These are phyloP conservation scores for Blastobasis lacticolella DNA, from an alignment of 2,888 invertebrate species.

Conservation along the genomic window DNA sequence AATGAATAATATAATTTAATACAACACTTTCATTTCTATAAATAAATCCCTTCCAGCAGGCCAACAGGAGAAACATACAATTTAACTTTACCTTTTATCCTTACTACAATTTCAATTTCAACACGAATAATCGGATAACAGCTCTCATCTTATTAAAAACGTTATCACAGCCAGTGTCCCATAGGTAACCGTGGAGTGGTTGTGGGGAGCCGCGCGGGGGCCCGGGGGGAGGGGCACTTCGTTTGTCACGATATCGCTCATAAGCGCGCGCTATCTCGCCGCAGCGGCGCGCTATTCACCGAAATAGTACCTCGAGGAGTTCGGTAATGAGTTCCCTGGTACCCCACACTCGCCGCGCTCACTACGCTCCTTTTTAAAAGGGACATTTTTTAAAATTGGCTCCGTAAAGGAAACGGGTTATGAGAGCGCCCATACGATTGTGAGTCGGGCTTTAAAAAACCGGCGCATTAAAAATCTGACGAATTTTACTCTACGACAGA, in stretches of 20 bases:
- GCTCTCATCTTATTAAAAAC: no score
- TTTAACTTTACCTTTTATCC: no score
- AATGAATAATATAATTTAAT: no score
- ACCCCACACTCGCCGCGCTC: constrained; percentile 46
- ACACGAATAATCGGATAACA: no score
- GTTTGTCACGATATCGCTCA: constrained; percentile 68
- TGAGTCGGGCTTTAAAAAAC: no score
- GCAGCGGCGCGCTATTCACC: constrained; percentile 57
- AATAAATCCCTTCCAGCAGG: no score
- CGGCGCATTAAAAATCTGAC: no score
- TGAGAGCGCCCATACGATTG: neutral
- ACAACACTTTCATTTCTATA: no score
- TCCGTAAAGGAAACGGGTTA: constrained; percentile 14
- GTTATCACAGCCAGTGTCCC: constrained; percentile 1
- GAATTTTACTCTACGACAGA: no score
- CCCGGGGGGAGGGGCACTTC: constrained; percentile 37
- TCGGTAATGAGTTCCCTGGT: constrained; percentile 67
- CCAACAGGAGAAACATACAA: no score
- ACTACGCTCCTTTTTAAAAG: constrained; percentile 50
- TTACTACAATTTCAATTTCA: no score
- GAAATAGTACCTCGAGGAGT: constrained; percentile 70
- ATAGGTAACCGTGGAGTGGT: neutral
- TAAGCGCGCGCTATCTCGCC: constrained; percentile 60
- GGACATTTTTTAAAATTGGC: constrained; percentile 52
- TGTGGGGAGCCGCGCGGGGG: constrained; percentile 1